phyloP scores from a whole-genome alignment of 2,113 vertebrate species.

The Triplophysa rosa region DNA sequence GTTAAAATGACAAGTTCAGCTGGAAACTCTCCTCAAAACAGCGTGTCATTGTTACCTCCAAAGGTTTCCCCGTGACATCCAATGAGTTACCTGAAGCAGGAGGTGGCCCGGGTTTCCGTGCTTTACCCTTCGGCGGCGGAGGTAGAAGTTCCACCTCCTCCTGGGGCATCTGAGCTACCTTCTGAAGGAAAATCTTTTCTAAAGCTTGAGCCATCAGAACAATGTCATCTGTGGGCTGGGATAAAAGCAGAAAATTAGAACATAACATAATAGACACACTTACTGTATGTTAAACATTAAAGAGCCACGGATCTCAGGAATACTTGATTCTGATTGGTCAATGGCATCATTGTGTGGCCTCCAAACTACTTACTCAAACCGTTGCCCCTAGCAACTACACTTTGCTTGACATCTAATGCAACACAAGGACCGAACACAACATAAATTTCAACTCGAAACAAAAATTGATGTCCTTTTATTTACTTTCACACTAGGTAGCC shows the following conservation, averaged over 20 bases:
- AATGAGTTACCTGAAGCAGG: slow-evolving; percentile 78
- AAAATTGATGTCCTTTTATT: too few species aligned
- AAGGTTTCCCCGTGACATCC: not conserved
- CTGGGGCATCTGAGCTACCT: slow-evolving; percentile 98
- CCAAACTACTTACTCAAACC: too few species aligned
- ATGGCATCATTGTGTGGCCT: too few species aligned
- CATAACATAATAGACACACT: not conserved
- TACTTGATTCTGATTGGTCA: too few species aligned
- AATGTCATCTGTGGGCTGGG: slow-evolving; percentile 95
- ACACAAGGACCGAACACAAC: too few species aligned
- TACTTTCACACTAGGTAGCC: not conserved
- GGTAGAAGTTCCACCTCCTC: slow-evolving; percentile 94
- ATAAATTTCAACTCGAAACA: too few species aligned
- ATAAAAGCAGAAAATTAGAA: not conserved
- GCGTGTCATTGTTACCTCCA: not conserved
- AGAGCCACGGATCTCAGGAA: too few species aligned
- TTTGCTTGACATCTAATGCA: too few species aligned
- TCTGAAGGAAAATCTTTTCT: slow-evolving; percentile 98
- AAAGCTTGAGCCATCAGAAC: slow-evolving; percentile 98
- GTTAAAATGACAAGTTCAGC: slow-evolving; percentile 1
- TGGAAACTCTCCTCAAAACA: not conserved
- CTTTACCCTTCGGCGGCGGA: slow-evolving; percentile 93
- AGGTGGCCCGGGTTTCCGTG: slow-evolving; percentile 80
- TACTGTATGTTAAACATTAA: too few species aligned
- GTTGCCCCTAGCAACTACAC: too few species aligned